Evolutionary conservation across 1,140 invertebrate species (phyloP), one percentile per base, ranked within the genome.

Genomic region (Oryzaephilus surinamensis): DNA sequence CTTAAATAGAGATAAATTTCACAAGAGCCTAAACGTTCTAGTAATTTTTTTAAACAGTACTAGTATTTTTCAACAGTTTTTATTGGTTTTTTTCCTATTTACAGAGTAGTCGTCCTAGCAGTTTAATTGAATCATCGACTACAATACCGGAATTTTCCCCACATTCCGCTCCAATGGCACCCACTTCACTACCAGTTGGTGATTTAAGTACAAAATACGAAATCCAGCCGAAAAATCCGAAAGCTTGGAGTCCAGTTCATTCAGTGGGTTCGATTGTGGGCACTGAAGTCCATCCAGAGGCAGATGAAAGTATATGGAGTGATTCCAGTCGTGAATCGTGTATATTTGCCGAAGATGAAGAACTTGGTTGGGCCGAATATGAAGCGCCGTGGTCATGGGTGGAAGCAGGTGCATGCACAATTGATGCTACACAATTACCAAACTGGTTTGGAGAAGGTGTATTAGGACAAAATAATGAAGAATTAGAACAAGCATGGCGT

Each of bases 171-270:
- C 73, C 71, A 17, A 68, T 69, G 7, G 64, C 65, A 1, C 54
- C 57, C 13, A 52, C 51, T 11, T 58, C 55, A 15, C 38, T 62
- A 15, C 57, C 54, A 26, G 54, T 55, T n/a, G 50, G 53, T 37
- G 26, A 60, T 39, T 26, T 60, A 52, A 54, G 52, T 4, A 60
- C 59, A 4, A 69, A 67, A 43, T 70, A 62, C 44, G 67, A 71
- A 42, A 63, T 62, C 0, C 64, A 66, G 38, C 51, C 66, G 4
- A 70, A 76, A 43, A 83, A 83, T 65, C 80, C 81, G 19, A 72
- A 80, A 52, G 81, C 81, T 13, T 86, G 83, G 83, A 84, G 81
- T 57, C 83, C 84, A 10, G 79, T 86, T 8, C 73, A 81, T 46
- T 84, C 81, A 45, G 81, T 84, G 8, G 83, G 84, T 4, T 86